Evolutionary conservation across 1,140 invertebrate genomes (phyloP).

Genomic region (Philopotamus ludificatus): DNA sequence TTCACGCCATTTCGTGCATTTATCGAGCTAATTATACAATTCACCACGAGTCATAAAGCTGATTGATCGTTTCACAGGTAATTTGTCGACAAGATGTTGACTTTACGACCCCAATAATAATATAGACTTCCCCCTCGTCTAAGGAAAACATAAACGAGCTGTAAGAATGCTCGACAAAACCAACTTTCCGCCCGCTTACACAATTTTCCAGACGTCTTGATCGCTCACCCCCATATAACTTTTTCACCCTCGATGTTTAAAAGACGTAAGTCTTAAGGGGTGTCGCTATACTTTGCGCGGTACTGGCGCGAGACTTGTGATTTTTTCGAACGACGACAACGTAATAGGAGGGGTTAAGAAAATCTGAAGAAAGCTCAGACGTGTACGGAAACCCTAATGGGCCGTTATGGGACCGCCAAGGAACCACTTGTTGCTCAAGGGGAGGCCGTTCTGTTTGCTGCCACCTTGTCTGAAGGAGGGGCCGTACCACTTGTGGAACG

Average conservation of each 20-base stretch:
- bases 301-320: too few species aligned
- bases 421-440: slow-evolving; percentile 32
- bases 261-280: not conserved
- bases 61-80: too few species aligned
- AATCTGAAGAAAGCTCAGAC: slow-evolving; percentile 13
- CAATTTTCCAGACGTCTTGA: slow-evolving; percentile 39
- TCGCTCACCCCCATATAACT: slow-evolving; percentile 21
- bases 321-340: not conserved
- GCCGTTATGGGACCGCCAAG: slow-evolving; percentile 12
- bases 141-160: not conserved
- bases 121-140: not conserved
- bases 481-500: slow-evolving; percentile 15
- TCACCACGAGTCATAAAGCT: too few species aligned
- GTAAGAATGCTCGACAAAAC: slow-evolving; percentile 12
- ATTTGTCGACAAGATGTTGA: too few species aligned
- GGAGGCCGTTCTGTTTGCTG: slow-evolving; percentile 1
- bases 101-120: too few species aligned
- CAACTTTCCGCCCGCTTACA: slow-evolving; percentile 28
- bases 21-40: too few species aligned
- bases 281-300: not conserved
- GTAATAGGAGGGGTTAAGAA: slow-evolving; percentile 2
- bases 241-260: not conserved
- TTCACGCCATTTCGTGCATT: too few species aligned
- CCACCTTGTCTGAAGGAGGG: slow-evolving; percentile 33
- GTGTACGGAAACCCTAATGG: not conserved